Conservation (phyloP, 2,113 vertebrate species). For the Zeus faber region DNA sequence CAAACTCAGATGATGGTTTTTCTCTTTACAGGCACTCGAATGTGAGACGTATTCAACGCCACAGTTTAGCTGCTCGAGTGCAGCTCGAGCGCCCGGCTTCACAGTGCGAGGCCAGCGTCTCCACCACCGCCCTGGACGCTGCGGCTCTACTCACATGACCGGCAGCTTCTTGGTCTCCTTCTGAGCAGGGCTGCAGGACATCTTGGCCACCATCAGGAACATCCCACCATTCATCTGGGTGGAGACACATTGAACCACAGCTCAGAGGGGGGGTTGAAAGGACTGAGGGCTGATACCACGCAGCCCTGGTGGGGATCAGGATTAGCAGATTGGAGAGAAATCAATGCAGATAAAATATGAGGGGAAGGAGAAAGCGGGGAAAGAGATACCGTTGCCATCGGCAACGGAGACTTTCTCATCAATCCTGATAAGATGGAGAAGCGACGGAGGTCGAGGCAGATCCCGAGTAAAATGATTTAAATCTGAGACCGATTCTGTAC, state of each 20-base stretch:
- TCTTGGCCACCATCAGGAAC: constrained; percentile 90
- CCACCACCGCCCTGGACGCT: too few species aligned
- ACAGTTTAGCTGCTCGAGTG: too few species aligned
- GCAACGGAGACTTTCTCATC: too few species aligned
- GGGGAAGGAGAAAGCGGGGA: not conserved
- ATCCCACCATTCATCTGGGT: constrained; percentile 89
- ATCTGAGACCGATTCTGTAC: too few species aligned
- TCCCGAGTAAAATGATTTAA: too few species aligned
- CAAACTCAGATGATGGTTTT: too few species aligned
- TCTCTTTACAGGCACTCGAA: too few species aligned
- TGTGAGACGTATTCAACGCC: too few species aligned
- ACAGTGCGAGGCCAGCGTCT: too few species aligned
- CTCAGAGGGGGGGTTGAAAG: not conserved
- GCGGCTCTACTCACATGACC: constrained; percentile 95
- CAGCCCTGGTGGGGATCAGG: not conserved
- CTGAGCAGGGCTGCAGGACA: constrained; percentile 88
- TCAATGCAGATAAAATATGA: constrained; percentile 26
- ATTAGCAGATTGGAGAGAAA: constrained; percentile 17
- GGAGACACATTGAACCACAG: constrained; percentile 15
- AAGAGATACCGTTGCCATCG: not conserved
- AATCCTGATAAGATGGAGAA: too few species aligned
- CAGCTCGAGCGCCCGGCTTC: too few species aligned
- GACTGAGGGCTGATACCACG: not conserved
- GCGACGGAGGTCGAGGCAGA: too few species aligned
- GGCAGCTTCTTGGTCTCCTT: constrained; percentile 96